Base-by-base conservation (phyloP, 2,113 vertebrate species). In the Poeciliopsis prolifica region DNA sequence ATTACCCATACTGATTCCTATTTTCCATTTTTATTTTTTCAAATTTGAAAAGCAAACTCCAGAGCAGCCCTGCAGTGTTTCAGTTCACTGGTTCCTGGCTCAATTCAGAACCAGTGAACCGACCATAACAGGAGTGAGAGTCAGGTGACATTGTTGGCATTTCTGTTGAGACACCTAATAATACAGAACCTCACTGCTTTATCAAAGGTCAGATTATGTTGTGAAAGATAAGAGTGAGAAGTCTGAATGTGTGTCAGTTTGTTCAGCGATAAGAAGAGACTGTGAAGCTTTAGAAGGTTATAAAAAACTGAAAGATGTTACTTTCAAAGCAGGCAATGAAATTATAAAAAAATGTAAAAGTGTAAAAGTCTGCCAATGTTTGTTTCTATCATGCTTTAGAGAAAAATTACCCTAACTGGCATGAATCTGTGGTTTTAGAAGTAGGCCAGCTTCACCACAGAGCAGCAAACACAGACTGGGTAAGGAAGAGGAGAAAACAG, bases 71-170 rank as follows among this genome's bases (percentile, higher is more conserved):
- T n/a, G 3, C 51, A 24, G 51, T 11, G 51, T n/a, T 58, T 58
- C 51, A 58, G 7, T 9, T 28, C 28, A 28, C 28, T 28, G 31
- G 17, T 67, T 29, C n/a, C n/a, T 51, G 3, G 80, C 61, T 71
- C 30, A 66, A 67, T 62, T 78, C 66, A 75, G 17, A 63, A 72
- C 11, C 64, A 28, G 26, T 5, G 13, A 61, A 15, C 9, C 1
- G 44, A 15, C 81, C 65, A n/a, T 75, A 73, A 48, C 82, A 78
- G 72, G 74, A 80, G 35, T 8, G 72, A 1, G 33, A 35, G 42
- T 12, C 72, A 28, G 68, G 78, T 44, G 51, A 58, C 22, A 54
- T 19, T 8, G 22, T 24, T n/a, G 51, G 6, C 5, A 58, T 58
- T 58, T 58, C 2, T 10, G 9, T 10, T 58, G 22, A n/a, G 51